Evolutionary conservation across 2,888 invertebrate species (phyloP), one percentile per base, ranked within the genome.

Genomic region (Geophilus truncorum): DNA sequence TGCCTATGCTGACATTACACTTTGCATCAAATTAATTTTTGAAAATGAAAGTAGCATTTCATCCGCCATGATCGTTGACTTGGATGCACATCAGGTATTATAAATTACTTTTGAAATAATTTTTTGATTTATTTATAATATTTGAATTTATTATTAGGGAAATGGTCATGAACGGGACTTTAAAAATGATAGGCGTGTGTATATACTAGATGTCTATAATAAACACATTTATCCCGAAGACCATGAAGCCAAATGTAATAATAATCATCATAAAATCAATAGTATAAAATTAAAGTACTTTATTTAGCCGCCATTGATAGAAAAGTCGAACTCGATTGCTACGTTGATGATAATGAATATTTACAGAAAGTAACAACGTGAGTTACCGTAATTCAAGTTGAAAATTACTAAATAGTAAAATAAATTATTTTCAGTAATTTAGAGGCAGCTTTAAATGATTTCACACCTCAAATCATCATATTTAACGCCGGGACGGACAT

Each of bases 401-500:
- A 77, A 36, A 82, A 4, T 62, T 25, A 1, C n/a, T 23, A 23
- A 25, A 6, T 25, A 15, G 6, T 25, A 25, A 12, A 10, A 12
- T 34, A 82, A 21, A 32, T 34, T 75, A 28, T 81, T 79, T 80
- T 45, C 85, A 94, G 94, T 82, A 90, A 92, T 85, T 88, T 95
- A 23, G 90, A 90, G 83, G 90, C 88, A 62, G 92, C 94, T 0
- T 86, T 94, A 25, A 86, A 89, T 0, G 91, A 93, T 85, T 95
- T 94, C 85, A 88, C 88, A 79, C 94, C 96, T 0, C 92, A 96
- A 85, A 88, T 96, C 28, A 88, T 96, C 76, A 90, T 96, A n/a
- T 96, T 95, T 87, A 96, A 96, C 87, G 96, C 96, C n/a, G 96
- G 96, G 0, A 96, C 96, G 0, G 96, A 96, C 86, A 89, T 95